Conservation (phyloP, 2,113 vertebrate genomes). For the Silurus meridionalis region DNA sequence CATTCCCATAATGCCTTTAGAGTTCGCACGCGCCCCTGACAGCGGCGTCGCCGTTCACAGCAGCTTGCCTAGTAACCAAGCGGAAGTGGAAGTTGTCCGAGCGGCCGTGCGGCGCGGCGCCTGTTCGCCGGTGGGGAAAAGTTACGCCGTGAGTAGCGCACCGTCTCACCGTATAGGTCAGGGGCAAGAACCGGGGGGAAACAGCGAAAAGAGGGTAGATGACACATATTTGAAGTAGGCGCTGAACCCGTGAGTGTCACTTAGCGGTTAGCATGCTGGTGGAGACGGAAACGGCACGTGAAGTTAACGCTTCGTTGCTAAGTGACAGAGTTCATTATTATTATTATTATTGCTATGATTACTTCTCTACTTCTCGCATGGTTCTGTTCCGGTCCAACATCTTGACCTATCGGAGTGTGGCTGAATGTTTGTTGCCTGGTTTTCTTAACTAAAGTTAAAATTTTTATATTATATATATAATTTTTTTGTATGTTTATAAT, state of each 20-base stretch:
- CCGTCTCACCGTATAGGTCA: background rate
- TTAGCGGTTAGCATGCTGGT: constrained; percentile 14
- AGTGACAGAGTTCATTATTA: background rate
- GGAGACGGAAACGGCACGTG: background rate
- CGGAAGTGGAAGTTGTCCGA: constrained; percentile 7
- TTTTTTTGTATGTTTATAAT: too few relatives aligned
- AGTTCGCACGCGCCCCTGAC: constrained; percentile 43
- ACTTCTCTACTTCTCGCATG: background rate
- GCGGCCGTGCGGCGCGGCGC: background rate
- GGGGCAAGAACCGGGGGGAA: too few relatives aligned
- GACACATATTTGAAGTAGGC: background rate
- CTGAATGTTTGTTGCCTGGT: too few relatives aligned
- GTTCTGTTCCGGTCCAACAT: background rate
- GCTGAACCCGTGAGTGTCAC: background rate
- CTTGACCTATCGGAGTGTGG: background rate
- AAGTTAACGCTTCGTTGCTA: constrained; percentile 3
- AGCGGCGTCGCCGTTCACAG: constrained; percentile 24
- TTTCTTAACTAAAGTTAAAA: background rate
- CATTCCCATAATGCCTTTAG: constrained; percentile 49
- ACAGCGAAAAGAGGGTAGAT: background rate
- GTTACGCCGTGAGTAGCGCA: constrained; percentile 25
- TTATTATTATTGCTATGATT: background rate
- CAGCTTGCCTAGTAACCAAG: constrained; percentile 32
- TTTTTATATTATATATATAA: too few relatives aligned
- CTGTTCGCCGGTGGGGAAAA: constrained; percentile 19